phyloP scores from a whole-genome alignment of 2,888 invertebrate species.

The Cephus pygmeus region DNA sequence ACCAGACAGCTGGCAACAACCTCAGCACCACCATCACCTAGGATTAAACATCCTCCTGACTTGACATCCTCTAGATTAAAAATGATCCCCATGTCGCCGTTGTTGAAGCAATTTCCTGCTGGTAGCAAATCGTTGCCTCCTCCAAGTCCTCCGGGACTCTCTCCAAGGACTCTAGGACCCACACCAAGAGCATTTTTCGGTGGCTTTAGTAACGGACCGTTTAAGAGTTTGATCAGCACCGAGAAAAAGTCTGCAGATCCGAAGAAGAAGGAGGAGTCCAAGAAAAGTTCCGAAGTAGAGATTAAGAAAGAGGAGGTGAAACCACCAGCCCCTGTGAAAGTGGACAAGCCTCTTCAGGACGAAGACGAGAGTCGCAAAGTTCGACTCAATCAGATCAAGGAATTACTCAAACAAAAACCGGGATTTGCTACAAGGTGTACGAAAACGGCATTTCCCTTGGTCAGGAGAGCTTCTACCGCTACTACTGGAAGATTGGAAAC shows the following conservation, averaged over 20 bases:
- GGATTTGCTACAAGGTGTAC: conserved; percentile 71
- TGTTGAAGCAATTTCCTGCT: conserved; percentile 71
- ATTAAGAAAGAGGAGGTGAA: neutral
- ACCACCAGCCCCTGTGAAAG: neutral
- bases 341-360: conserved; percentile 14
- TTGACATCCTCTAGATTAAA: conserved; percentile 76
- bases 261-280: neutral
- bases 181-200: conserved; percentile 41
- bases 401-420: conserved; percentile 77
- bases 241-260: neutral
- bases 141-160: conserved; percentile 57
- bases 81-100: conserved; percentile 70
- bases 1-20: conserved; percentile 73
- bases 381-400: conserved; percentile 77
- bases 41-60: conserved; percentile 78
- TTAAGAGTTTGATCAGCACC: neutral
- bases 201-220: conserved; percentile 13
- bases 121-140: conserved; percentile 70
- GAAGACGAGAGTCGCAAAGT: conserved; percentile 72
- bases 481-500: conserved; percentile 71
- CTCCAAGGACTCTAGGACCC: conserved; percentile 48
- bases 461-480: conserved; percentile 73
- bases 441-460: conserved; percentile 75
- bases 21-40: conserved; percentile 83
- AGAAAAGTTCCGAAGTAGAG: neutral